Percentiles rank a stretch among this genome's conserved stretches.
These are phyloP conservation scores for Trichopoda pennipes DNA, from an alignment of 2,888 invertebrate species.

Conservation along the genomic window DNA sequence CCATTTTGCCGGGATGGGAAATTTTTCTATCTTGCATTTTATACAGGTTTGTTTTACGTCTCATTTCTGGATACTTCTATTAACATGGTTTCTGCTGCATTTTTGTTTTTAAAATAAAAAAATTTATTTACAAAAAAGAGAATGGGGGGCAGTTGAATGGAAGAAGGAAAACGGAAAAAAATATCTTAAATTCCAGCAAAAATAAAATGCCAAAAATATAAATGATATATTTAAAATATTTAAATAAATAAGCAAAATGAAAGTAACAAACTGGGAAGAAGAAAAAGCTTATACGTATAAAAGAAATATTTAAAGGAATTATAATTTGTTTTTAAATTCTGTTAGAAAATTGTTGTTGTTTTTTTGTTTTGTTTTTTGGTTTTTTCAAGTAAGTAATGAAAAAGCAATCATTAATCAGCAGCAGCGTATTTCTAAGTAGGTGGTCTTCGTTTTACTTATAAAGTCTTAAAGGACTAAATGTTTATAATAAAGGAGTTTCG, in stretches of 20 bases:
- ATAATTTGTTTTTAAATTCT: slow-evolving; percentile 22
- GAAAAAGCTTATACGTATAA: slow-evolving; percentile 36
- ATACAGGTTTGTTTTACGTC: not conserved
- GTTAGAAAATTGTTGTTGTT: slow-evolving; percentile 15
- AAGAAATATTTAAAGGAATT: slow-evolving; percentile 41
- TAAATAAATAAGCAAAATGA: slow-evolving; percentile 54
- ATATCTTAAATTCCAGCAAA: slow-evolving; percentile 4
- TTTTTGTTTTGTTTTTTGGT: too few species aligned
- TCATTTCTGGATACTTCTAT: not conserved
- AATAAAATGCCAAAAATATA: slow-evolving; percentile 53
- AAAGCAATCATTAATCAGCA: slow-evolving; percentile 22
- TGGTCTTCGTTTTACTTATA: slow-evolving; percentile 63
- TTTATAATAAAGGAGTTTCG: slow-evolving; percentile 46
- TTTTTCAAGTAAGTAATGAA: slow-evolving; percentile 14
- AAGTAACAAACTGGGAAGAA: slow-evolving; percentile 19
- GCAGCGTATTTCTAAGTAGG: slow-evolving; percentile 40
- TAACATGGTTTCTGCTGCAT: slow-evolving; percentile 4
- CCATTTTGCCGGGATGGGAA: too few species aligned
- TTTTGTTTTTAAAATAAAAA: slow-evolving; percentile 51
- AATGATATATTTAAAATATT: slow-evolving; percentile 44
- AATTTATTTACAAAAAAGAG: slow-evolving; percentile 64
- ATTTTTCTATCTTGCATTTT: not conserved
- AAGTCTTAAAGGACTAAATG: slow-evolving; percentile 34
- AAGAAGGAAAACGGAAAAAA: slow-evolving; percentile 7
- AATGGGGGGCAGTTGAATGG: slow-evolving; percentile 29